Evolutionary conservation across 2,113 vertebrate genomes (phyloP).

Genomic region (Hippotragus niger): DNA sequence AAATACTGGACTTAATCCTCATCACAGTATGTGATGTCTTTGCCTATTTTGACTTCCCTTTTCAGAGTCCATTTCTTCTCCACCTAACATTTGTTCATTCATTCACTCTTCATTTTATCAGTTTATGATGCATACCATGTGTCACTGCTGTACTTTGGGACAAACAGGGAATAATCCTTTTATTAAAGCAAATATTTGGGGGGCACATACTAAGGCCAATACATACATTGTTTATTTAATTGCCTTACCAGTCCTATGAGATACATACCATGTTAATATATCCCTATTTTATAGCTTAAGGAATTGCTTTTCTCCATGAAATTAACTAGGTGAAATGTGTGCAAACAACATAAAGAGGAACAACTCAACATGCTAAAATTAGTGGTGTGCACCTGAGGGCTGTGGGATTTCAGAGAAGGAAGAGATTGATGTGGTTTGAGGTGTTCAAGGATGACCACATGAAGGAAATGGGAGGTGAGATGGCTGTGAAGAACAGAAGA

Average conservation of each 20-base stretch:
- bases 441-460: not conserved
- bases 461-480: not conserved
- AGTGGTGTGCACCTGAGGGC: not conserved
- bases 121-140: not conserved
- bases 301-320: not conserved
- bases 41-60: not conserved
- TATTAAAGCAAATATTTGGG: not conserved
- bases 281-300: not conserved
- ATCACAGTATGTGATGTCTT: not conserved
- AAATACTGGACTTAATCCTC: not conserved
- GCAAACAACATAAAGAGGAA: constrained; percentile 13
- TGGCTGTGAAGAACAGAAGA: not conserved
- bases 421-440: not conserved
- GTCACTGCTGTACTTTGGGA: not conserved
- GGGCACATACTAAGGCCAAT: not conserved
- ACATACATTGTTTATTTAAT: not conserved
- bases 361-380: not conserved
- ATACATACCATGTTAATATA: not conserved
- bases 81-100: not conserved
- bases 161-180: not conserved
- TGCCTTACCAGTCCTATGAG: not conserved
- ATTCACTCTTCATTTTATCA: not conserved
- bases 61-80: not conserved
- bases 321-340: not conserved
- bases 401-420: constrained; percentile 20